Evolutionary conservation across 2,888 invertebrate species (phyloP).

Genomic region (Tachina grossa): DNA sequence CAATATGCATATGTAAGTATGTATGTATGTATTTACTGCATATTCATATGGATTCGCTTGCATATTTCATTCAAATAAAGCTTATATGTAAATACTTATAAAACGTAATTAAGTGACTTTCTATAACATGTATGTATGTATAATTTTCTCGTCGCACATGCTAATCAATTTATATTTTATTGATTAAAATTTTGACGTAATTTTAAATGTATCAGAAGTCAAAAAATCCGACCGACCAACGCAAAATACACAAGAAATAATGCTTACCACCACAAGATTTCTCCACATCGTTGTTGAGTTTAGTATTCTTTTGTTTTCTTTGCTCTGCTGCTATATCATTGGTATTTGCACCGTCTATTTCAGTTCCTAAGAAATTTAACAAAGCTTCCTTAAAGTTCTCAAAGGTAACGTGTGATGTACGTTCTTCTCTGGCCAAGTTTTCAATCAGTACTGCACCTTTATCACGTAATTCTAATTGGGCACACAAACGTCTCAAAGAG

Average conservation of each 20-base stretch:
- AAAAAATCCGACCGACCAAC: background rate
- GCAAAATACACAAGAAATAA: background rate
- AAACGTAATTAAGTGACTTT: background rate
- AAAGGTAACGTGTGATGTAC: conserved; percentile 85
- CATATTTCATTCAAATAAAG: background rate
- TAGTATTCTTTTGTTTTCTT: conserved; percentile 41
- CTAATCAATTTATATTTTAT: conserved; percentile 15
- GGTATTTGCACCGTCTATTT: conserved; percentile 76
- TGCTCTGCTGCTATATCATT: conserved; percentile 40
- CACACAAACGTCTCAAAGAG: conserved; percentile 88
- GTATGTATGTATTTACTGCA: background rate
- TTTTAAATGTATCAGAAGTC: conserved; percentile 3
- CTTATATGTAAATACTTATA: background rate
- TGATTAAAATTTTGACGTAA: conserved; percentile 44
- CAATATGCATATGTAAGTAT: too few relatives aligned
- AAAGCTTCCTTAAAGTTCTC: conserved; percentile 90
- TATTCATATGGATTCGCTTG: background rate
- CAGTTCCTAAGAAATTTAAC: conserved; percentile 87
- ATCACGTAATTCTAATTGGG: conserved; percentile 90
- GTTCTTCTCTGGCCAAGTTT: conserved; percentile 84
- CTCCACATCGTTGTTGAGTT: conserved; percentile 19
- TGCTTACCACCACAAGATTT: conserved; percentile 64
- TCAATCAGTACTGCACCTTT: conserved; percentile 86
- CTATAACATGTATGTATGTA: background rate
- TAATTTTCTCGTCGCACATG: conserved; percentile 16